Conservation (phyloP, 2,797 vertebrate genomes). For the Alca torda region DNA sequence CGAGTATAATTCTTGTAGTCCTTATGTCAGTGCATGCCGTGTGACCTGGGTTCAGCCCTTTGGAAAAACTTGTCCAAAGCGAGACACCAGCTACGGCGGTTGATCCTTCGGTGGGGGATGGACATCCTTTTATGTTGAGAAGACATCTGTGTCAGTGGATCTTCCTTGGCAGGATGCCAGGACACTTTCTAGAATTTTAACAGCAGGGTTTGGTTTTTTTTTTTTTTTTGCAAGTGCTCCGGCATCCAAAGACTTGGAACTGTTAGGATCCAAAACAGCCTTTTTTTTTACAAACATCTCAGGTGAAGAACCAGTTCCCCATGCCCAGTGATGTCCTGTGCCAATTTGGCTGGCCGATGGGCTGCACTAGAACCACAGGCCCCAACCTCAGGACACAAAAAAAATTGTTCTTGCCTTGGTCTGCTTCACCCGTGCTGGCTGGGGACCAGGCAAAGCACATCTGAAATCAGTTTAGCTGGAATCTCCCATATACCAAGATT, state of each 20-base stretch:
- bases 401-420: not conserved
- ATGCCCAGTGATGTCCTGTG: rapidly evolving
- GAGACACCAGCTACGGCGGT: not conserved
- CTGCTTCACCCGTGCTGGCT: not conserved
- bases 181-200: not conserved
- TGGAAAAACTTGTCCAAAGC: not conserved
- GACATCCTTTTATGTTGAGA: not conserved
- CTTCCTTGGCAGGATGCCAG: not conserved
- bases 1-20: not conserved
- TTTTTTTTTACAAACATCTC: not conserved
- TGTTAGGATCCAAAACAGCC: not conserved
- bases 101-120: not conserved
- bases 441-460: conserved; percentile 19
- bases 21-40: not conserved
- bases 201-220: not conserved
- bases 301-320: not conserved
- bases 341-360: not conserved
- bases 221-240: not conserved
- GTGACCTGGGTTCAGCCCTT: not conserved
- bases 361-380: not conserved
- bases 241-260: not conserved
- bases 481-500: not conserved
- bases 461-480: conserved; percentile 13
- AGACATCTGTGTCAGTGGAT: not conserved
- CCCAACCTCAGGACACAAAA: not conserved